A percentile compares a stretch with the other conserved stretches of the same genome.
Evolutionary conservation across 2,113 vertebrate genomes (phyloP).

Genomic region (Podarcis cretensis): DNA sequence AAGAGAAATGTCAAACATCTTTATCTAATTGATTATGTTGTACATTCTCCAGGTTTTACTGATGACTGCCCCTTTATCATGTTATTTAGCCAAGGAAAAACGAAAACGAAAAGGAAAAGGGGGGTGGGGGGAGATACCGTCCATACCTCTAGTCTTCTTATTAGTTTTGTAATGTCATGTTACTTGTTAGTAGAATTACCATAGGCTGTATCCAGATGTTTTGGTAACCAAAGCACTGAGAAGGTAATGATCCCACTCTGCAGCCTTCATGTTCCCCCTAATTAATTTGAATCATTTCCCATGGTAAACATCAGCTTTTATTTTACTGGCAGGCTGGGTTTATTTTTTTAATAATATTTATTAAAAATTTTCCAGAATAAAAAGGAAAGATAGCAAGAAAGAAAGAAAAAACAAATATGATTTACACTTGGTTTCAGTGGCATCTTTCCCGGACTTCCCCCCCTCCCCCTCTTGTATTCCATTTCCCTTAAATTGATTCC

Average conservation of each 20-base stretch:
- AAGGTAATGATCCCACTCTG: conserved; percentile 29
- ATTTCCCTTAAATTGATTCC: too few relatives aligned
- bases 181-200: conserved; percentile 35
- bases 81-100: conserved; percentile 34
- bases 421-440: too few relatives aligned
- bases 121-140: conserved; percentile 31
- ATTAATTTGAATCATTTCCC: conserved; percentile 38
- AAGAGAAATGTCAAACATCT: conserved; percentile 65
- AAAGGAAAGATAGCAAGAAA: too few relatives aligned
- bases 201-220: conserved; percentile 37
- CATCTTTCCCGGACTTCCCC: too few relatives aligned
- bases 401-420: too few relatives aligned
- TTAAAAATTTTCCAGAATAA: too few relatives aligned
- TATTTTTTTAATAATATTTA: too few relatives aligned
- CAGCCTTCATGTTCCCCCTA: conserved; percentile 25
- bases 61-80: conserved; percentile 48
- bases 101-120: background rate
- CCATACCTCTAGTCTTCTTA: conserved; percentile 44
- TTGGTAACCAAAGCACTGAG: conserved; percentile 45
- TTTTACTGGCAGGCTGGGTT: conserved; percentile 28
- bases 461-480: too few relatives aligned
- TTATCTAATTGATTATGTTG: conserved; percentile 68
- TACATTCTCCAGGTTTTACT: conserved; percentile 57
- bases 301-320: conserved; percentile 46
- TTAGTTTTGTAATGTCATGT: conserved; percentile 39